Conservation (phyloP, 2,888 invertebrate species). For the Caenorhabditis uteleia region DNA sequence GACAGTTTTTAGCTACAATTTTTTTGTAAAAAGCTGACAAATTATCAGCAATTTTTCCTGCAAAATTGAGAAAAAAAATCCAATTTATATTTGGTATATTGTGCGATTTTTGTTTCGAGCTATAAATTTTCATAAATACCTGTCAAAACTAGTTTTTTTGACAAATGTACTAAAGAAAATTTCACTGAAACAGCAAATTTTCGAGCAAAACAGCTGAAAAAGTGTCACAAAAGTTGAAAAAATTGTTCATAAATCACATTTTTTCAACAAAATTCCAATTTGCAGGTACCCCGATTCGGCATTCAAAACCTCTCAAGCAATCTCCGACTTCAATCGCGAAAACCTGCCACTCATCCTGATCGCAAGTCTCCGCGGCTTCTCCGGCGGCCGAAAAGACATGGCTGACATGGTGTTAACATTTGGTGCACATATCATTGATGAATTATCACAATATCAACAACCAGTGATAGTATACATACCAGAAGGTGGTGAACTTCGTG, state of each 20-base stretch:
- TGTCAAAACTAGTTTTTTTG: too few species aligned
- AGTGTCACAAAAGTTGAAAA: too few species aligned
- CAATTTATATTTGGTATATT: too few species aligned
- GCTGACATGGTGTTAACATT: constrained; percentile 97
- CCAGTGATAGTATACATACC: constrained; percentile 92
- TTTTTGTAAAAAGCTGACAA: too few species aligned
- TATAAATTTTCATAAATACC: too few species aligned
- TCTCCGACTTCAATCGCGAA: constrained; percentile 93
- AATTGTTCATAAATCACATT: too few species aligned
- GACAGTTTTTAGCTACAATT: too few species aligned
- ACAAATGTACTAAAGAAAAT: too few species aligned
- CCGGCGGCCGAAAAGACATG: constrained; percentile 99
- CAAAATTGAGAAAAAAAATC: too few species aligned
- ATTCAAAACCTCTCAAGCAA: constrained; percentile 96
- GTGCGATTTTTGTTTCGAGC: too few species aligned
- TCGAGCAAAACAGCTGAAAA: not conserved
- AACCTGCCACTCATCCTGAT: constrained; percentile 95
- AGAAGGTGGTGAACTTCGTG: constrained; percentile 91
- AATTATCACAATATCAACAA: constrained; percentile 84
- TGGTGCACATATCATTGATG: constrained; percentile 97
- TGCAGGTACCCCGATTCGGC: constrained; percentile 94
- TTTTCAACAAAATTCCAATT: not conserved
- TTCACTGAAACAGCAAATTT: not conserved
- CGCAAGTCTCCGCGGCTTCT: constrained; percentile 99
- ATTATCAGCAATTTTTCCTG: too few species aligned